Conservation (phyloP, 2,113 vertebrate species). For the Heteronetta atricapilla region DNA sequence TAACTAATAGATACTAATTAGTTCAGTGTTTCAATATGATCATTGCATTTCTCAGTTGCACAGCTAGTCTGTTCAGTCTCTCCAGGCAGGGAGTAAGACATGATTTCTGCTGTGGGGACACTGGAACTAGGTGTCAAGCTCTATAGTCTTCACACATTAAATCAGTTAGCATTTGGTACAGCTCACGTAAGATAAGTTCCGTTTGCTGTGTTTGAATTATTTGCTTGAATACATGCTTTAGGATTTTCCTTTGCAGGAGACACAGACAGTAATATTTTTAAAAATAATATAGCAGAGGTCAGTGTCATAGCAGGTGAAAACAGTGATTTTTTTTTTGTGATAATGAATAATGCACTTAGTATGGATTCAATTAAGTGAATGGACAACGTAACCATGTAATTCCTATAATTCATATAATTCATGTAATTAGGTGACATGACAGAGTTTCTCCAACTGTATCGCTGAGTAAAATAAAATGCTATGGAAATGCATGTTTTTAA, state of each 20-base stretch:
- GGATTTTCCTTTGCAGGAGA: not conserved
- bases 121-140: not conserved
- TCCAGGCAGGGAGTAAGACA: not conserved
- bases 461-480: not conserved
- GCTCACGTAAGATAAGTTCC: too few relatives aligned
- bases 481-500: not conserved
- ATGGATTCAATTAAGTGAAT: not conserved
- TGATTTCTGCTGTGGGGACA: not conserved
- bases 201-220: not conserved
- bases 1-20: not conserved
- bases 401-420: not conserved
- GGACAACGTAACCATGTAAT: not conserved
- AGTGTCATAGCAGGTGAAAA: not conserved
- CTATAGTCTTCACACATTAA: not conserved
- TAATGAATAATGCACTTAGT: not conserved
- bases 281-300: not conserved
- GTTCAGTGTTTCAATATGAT: not conserved
- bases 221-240: not conserved
- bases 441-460: not conserved
- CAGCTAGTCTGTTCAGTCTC: not conserved
- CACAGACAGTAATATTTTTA: not conserved
- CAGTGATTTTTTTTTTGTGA: not conserved
- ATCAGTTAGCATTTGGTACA: not conserved
- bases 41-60: not conserved
- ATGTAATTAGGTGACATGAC: not conserved